Base-by-base conservation (phyloP, 2,797 vertebrate genomes). In the Melopsittacus undulatus region DNA sequence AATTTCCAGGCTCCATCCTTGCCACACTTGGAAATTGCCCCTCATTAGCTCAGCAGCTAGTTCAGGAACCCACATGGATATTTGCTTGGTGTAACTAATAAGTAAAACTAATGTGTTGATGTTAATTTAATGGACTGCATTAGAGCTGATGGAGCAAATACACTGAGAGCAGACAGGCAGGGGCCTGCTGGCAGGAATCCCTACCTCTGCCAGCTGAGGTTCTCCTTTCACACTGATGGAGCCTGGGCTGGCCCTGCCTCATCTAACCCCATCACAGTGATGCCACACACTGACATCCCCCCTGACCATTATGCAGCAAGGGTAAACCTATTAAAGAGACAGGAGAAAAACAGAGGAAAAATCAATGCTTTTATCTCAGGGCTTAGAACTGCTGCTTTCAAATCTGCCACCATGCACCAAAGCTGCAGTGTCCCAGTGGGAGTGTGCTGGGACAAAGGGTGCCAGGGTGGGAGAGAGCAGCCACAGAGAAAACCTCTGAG, bases 101-200 rank as follows among this genome's bases (percentile, higher is more conserved):
- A 80, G 61, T 62, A 21, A 52, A 91, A 85, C 84, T 32, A 84
- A 76, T 56, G 42, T 23, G 48, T 38, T 77, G 78, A 5, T 92
- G 56, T 72, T 77, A 13, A 24, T 19, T 92, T 66, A 74, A 68
- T 49, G 61, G 45, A 2, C 34, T 20, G 2, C 5, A 2, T 57
- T 57, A 59, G 9, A 83, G 68, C 66, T 69, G 63, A 64, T 6
- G 22, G 70, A 24, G 72, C 4, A 59, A 76, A 90, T 15, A 43
- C 0, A 0, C 43, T 43, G 75, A 45, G 36, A 48, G 63, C 51
- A 74, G 46, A 9, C 1, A 0, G 48, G 24, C 12, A 1, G 34
- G 80, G 64, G 15, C 5, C 34, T 59, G 57, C 20, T 90, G 80
- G 49, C 74, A 76, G 57, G 77, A 24, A 48, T 59, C 63, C 54